phyloP scores from a whole-genome alignment of 2,797 vertebrate genomes.

The Lepus oiostolus region DNA sequence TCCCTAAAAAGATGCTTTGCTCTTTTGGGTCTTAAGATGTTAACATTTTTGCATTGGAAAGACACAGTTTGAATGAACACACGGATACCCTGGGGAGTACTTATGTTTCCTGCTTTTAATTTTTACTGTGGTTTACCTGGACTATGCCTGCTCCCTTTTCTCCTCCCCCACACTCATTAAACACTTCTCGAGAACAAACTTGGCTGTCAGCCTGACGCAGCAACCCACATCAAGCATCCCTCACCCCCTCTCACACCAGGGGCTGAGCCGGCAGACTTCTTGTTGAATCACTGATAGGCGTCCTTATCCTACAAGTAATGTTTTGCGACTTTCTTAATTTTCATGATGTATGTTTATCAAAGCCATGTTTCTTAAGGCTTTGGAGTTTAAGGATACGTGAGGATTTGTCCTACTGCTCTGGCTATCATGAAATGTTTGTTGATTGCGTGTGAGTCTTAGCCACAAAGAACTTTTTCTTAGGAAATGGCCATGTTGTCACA shows the following conservation, averaged over 20 bases:
- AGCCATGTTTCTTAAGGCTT: background rate
- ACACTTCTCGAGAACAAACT: background rate
- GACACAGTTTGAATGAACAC: conserved; percentile 78
- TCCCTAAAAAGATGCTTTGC: conserved; percentile 71
- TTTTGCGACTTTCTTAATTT: conserved; percentile 7
- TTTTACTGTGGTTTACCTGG: background rate
- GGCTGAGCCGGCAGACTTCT: background rate
- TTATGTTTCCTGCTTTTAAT: conserved; percentile 24
- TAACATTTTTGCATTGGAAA: conserved; percentile 73
- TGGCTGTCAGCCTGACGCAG: background rate
- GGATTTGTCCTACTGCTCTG: background rate
- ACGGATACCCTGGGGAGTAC: conserved; percentile 59
- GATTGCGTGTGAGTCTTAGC: background rate
- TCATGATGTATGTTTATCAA: background rate
- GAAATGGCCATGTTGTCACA: conserved; percentile 37
- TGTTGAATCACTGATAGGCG: background rate
- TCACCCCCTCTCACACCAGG: background rate
- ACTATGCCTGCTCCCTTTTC: background rate
- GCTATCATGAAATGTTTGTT: conserved; percentile 9
- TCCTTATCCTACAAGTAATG: background rate
- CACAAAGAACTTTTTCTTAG: conserved; percentile 19
- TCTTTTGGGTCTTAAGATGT: conserved; percentile 75
- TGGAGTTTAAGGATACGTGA: background rate
- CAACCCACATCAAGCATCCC: background rate
- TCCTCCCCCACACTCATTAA: background rate